These are phyloP conservation scores for Sebastes steindachneri DNA, from an alignment of 2,797 vertebrate species.

Conservation along the genomic window DNA sequence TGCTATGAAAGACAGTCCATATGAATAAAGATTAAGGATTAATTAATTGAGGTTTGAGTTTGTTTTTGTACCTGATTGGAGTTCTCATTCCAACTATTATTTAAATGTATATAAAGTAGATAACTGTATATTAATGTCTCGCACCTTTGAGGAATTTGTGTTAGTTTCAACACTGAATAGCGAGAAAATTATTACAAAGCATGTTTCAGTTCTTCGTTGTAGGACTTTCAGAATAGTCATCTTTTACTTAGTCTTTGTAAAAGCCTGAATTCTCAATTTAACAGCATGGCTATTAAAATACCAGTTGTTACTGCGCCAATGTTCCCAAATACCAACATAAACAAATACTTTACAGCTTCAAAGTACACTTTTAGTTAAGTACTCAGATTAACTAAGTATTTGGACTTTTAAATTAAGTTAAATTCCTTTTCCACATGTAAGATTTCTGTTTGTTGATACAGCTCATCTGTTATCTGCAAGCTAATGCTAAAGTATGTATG, in stretches of 20 bases:
- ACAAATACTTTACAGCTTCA: constrained; percentile 6
- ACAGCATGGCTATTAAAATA: not conserved
- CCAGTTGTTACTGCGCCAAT: constrained; percentile 6
- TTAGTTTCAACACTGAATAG: not conserved
- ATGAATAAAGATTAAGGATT: constrained; percentile 12
- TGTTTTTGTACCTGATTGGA: constrained; percentile 43
- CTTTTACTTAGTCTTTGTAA: constrained; percentile 1
- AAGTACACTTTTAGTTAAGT: constrained; percentile 12
- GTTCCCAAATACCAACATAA: constrained; percentile 23
- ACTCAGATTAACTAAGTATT: constrained; percentile 10
- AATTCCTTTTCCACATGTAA: not conserved
- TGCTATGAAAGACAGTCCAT: constrained; percentile 2
- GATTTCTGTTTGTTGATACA: not conserved
- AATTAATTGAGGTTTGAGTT: constrained; percentile 30
- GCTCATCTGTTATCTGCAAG: constrained; percentile 8
- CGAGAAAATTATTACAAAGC: constrained; percentile 17
- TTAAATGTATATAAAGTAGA: constrained; percentile 3
- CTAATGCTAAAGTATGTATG: not conserved
- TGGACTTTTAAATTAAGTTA: not conserved
- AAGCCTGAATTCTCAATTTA: constrained; percentile 9
- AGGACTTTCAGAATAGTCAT: constrained; percentile 19
- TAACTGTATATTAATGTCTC: not conserved
- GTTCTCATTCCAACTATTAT: constrained; percentile 14
- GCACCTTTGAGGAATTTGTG: not conserved
- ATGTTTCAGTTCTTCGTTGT: constrained; percentile 8